Conservation (phyloP, 2,797 vertebrate species). For the Setipinna tenuifilis region DNA sequence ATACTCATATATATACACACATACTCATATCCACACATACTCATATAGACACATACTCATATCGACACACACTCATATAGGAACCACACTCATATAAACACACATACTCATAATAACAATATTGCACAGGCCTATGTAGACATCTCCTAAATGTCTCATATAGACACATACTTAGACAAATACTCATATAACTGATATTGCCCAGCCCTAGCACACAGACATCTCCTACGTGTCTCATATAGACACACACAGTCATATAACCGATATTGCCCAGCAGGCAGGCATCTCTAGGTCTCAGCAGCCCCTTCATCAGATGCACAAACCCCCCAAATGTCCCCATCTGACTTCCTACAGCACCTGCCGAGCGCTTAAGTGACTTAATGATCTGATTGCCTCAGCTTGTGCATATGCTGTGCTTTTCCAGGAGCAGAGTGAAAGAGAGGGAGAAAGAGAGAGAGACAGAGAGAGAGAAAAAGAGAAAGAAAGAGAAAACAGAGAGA, state of each 20-base stretch:
- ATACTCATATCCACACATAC: background rate
- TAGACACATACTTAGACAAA: background rate
- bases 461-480: background rate
- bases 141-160: background rate
- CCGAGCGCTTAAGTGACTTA: slow-evolving; percentile 21
- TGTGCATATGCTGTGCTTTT: background rate
- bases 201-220: no score
- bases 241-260: background rate
- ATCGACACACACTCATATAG: no score
- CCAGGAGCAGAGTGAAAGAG: background rate
- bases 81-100: background rate
- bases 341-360: background rate
- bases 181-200: no score
- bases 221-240: background rate
- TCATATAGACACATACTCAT: no score
- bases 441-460: background rate
- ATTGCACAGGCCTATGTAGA: no score
- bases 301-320: background rate
- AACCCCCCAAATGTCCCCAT: background rate
- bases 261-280: background rate
- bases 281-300: background rate
- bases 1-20: background rate
- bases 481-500: background rate
- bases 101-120: background rate
- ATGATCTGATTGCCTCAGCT: slow-evolving; percentile 4